These are phyloP conservation scores for Myotis vivesi DNA, from an alignment of 2,797 vertebrate species.

Conservation along the genomic window DNA sequence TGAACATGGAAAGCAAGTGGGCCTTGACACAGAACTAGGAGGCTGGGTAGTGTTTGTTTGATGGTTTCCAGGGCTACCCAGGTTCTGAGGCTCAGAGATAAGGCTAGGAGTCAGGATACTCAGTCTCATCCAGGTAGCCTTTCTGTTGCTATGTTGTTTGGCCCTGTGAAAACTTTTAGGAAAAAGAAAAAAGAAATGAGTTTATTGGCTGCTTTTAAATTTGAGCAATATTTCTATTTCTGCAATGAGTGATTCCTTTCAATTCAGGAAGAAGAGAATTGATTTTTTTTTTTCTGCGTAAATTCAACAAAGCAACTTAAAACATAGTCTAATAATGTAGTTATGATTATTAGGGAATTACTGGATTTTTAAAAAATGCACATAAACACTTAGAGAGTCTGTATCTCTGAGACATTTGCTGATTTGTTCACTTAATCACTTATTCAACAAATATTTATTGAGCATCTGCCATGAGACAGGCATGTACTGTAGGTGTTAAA, in stretches of 20 bases:
- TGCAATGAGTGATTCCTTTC: neutral
- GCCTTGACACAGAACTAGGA: neutral
- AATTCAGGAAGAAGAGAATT: neutral
- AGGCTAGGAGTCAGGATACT: neutral
- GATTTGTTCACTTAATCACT: neutral
- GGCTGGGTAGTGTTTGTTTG: rapidly evolving
- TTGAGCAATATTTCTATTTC: neutral
- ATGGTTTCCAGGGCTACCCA: neutral
- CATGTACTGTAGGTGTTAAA: neutral
- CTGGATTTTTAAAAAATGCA: neutral
- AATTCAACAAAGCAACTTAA: neutral
- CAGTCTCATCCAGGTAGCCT: neutral
- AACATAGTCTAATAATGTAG: neutral
- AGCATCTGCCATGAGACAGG: neutral
- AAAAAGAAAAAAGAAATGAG: neutral
- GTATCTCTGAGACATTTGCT: neutral
- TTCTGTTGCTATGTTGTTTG: neutral
- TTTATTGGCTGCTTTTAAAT: neutral
- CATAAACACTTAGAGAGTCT: neutral
- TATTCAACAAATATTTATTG: neutral
- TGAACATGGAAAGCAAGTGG: neutral
- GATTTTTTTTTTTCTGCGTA: neutral
- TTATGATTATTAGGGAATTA: neutral
- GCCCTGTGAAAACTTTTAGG: neutral
- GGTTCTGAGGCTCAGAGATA: neutral